Evolutionary conservation across 92 coral and sea anemone species (phyloP).

Genomic region (Epizoanthus illoricatus): DNA sequence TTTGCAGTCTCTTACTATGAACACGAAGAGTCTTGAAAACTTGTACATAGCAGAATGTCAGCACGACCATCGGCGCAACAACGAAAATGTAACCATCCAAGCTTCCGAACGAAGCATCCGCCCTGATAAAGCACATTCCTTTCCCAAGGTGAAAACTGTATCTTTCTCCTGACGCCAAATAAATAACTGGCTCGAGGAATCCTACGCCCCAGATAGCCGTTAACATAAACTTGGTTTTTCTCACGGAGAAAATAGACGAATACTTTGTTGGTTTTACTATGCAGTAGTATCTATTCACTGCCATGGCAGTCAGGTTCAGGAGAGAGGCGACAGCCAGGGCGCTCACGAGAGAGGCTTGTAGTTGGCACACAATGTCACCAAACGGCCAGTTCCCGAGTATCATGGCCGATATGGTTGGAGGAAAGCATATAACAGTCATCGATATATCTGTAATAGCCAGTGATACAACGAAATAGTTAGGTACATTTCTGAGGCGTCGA

Average conservation of each 20-base stretch:
- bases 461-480: constrained; percentile 54
- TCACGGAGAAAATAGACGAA: not conserved
- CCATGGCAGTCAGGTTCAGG: constrained; percentile 52
- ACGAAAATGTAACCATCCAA: not conserved
- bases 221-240: not conserved
- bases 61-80: not conserved
- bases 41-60: not conserved
- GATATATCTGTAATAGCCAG: constrained; percentile 64
- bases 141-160: constrained; percentile 1
- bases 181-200: not conserved
- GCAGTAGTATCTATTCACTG: constrained; percentile 49
- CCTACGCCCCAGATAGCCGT: not conserved
- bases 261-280: not conserved
- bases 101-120: not conserved
- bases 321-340: constrained; percentile 57
- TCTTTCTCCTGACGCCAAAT: not conserved
- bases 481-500: constrained; percentile 46
- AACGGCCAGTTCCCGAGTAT: constrained; percentile 45
- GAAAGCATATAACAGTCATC: constrained; percentile 63
- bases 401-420: constrained; percentile 48
- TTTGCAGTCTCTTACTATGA: not conserved
- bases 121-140: not conserved
- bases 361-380: constrained; percentile 43
- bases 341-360: constrained; percentile 47
- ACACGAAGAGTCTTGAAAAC: not conserved